phyloP scores from a whole-genome alignment of 1,140 invertebrate species.

The Calephelis virginiensis region DNA sequence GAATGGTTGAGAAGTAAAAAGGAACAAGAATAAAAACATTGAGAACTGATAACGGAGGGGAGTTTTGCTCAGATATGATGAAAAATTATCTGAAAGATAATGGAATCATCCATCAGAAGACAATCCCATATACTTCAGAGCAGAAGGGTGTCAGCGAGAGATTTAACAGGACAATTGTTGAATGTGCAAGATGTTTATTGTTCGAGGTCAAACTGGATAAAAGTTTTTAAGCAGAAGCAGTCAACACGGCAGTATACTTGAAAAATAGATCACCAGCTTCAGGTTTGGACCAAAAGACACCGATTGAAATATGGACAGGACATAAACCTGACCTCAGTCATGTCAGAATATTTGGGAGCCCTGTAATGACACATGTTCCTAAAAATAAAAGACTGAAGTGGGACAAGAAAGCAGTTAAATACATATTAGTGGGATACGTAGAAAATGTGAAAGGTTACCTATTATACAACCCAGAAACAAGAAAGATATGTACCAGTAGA shows the following conservation, averaged over 20 bases:
- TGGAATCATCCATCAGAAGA: conserved; percentile 30
- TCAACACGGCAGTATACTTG: conserved; percentile 12
- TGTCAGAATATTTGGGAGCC: conserved; percentile 12
- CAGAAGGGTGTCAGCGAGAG: conserved; percentile 32
- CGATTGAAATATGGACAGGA: conserved; percentile 10
- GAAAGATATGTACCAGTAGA: too few relatives aligned
- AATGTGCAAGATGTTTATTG: conserved; percentile 15
- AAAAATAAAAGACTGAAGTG: conserved; percentile 17
- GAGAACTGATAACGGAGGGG: conserved; percentile 19
- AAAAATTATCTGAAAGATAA: conserved; percentile 15
- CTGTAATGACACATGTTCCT: not conserved
- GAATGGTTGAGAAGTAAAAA: conserved; percentile 24
- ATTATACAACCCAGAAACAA: too few relatives aligned
- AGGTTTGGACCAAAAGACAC: conserved; percentile 3
- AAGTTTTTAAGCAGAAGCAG: conserved; percentile 14
- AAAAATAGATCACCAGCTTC: too few relatives aligned
- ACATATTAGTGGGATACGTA: conserved; percentile 5
- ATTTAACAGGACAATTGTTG: conserved; percentile 15
- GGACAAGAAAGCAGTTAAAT: conserved; percentile 17
- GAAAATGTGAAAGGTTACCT: conserved; percentile 1
- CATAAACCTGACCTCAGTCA: conserved; percentile 3
- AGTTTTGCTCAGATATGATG: conserved; percentile 17
- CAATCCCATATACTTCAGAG: conserved; percentile 29
- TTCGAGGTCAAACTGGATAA: conserved; percentile 15
- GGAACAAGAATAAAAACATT: conserved; percentile 23